Evolutionary conservation across 1,140 invertebrate species (phyloP).

Genomic region (Aphis gossypii): DNA sequence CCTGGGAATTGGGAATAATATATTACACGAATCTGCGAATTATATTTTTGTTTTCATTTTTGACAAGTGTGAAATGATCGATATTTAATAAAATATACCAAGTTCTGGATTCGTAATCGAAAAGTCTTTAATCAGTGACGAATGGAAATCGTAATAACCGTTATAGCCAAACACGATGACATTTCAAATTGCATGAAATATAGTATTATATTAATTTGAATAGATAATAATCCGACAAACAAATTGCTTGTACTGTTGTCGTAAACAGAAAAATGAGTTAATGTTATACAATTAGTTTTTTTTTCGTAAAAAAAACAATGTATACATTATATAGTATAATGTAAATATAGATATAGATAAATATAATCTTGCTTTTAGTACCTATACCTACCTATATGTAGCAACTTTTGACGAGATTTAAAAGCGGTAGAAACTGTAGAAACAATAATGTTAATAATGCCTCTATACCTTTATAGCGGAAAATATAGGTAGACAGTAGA

Average conservation of each 20-base stretch:
- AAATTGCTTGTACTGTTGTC: neutral
- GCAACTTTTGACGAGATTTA: neutral
- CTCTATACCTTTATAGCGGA: neutral
- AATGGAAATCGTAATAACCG: neutral
- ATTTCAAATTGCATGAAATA: neutral
- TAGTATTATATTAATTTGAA: neutral
- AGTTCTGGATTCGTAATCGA: neutral
- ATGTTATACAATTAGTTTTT: neutral
- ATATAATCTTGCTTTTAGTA: neutral
- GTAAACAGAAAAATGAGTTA: neutral
- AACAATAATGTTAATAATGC: neutral
- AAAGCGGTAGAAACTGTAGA: neutral
- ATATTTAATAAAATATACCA: neutral
- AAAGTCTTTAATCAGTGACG: neutral
- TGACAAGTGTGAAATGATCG: neutral
- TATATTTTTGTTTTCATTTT: neutral
- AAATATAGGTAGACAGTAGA: neutral
- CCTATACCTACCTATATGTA: neutral
- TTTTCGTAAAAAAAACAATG: neutral
- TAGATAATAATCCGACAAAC: neutral
- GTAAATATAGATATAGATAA: too few species aligned
- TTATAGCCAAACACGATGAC: neutral
- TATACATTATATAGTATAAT: neutral
- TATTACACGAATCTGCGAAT: neutral
- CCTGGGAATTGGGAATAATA: neutral